A percentile compares a stretch with the other conserved stretches of the same genome.
Evolutionary conservation across 2,888 invertebrate genomes (phyloP).

Genomic region (Gymnocheta viridis): DNA sequence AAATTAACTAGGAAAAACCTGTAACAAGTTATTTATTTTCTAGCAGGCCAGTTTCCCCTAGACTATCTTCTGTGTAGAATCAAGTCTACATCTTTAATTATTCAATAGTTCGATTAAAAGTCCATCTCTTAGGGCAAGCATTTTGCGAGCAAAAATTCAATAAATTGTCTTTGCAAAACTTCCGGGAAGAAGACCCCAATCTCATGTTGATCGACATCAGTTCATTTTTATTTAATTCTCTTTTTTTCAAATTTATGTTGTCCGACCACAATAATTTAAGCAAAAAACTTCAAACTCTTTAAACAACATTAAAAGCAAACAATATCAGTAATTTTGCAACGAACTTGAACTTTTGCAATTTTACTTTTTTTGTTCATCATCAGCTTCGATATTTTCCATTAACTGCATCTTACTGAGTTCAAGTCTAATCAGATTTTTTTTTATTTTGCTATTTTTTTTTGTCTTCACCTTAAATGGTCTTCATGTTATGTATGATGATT

Average conservation of each 20-base stretch:
- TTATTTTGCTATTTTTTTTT: not conserved
- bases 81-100: too few relatives aligned
- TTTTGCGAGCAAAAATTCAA: too few relatives aligned
- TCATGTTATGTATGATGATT: constrained; percentile 19
- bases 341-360: constrained; percentile 60
- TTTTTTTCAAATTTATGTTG: not conserved
- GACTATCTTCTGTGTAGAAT: too few relatives aligned
- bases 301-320: constrained; percentile 26
- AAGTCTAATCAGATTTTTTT: constrained; percentile 37
- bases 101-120: too few relatives aligned
- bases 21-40: too few relatives aligned
- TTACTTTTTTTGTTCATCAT: constrained; percentile 44
- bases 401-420: constrained; percentile 2
- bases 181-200: not conserved
- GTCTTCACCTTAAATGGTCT: constrained; percentile 21
- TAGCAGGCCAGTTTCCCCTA: too few relatives aligned
- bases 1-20: too few relatives aligned
- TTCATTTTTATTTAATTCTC: not conserved
- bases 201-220: too few relatives aligned
- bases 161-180: too few relatives aligned
- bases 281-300: not conserved
- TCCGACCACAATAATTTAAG: not conserved
- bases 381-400: constrained; percentile 5
- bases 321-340: constrained; percentile 18
- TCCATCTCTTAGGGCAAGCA: too few relatives aligned